Conservation (phyloP, 2,888 invertebrate genomes). For the Melinaea menophilus region DNA sequence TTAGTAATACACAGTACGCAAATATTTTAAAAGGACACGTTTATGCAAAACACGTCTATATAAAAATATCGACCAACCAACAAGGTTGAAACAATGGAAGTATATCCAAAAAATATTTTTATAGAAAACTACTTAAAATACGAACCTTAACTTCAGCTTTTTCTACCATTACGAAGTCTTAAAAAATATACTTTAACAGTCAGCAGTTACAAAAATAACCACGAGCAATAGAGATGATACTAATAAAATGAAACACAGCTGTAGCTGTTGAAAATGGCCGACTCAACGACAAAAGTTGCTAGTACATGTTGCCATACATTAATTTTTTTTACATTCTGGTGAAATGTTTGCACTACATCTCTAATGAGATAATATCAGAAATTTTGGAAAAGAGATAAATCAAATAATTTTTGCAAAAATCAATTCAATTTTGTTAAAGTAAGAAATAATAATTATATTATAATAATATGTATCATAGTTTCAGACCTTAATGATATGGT, state of each 20-base stretch:
- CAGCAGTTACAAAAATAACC: constrained; percentile 11
- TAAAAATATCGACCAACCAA: constrained; percentile 51
- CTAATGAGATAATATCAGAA: no score
- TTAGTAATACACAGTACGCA: not conserved
- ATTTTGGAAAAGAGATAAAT: no score
- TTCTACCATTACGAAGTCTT: constrained; percentile 50
- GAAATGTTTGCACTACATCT: no score
- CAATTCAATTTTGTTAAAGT: no score
- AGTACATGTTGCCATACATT: constrained; percentile 13
- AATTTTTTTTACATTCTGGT: not conserved
- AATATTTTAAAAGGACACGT: constrained; percentile 21
- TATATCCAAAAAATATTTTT: constrained; percentile 26
- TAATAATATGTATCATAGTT: no score
- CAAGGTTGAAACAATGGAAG: constrained; percentile 63
- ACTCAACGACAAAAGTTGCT: constrained; percentile 22
- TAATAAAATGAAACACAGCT: constrained; percentile 31
- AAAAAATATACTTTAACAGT: constrained; percentile 9
- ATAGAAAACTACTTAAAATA: constrained; percentile 27
- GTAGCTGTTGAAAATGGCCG: constrained; percentile 37
- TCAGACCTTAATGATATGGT: no score
- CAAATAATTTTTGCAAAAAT: no score
- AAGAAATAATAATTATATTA: no score
- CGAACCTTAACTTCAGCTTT: constrained; percentile 59
- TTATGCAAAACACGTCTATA: constrained; percentile 25
- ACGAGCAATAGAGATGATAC: constrained; percentile 15